Conservation (phyloP, 1,140 invertebrate species). For the Cherax destructor region DNA sequence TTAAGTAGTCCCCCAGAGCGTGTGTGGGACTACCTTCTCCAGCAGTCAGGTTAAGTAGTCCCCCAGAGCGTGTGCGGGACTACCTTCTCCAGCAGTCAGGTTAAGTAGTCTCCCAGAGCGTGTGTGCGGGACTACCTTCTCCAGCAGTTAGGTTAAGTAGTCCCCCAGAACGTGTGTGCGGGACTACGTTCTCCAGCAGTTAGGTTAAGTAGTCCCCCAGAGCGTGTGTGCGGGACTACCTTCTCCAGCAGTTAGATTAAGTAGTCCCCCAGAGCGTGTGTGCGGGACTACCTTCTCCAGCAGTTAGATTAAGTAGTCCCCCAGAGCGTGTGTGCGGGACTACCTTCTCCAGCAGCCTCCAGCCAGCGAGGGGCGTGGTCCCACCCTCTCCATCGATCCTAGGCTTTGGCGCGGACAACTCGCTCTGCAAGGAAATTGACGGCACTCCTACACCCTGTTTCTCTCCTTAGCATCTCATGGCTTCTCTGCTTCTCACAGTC, state of each 20-base stretch:
- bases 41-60: conserved; percentile 14
- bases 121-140: no score
- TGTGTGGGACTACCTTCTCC: conserved; percentile 35
- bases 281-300: no score
- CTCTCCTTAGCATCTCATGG: background rate
- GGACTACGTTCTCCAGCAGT: no score
- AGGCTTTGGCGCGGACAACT: conserved; percentile 44
- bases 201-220: no score
- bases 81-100: conserved; percentile 36
- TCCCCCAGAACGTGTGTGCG: no score
- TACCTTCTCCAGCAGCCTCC: background rate
- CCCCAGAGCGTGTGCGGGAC: conserved; percentile 20
- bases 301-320: background rate
- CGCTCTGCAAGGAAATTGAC: conserved; percentile 27
- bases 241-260: no score
- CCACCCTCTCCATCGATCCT: conserved; percentile 49
- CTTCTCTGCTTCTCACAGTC: background rate
- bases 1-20: background rate
- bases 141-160: no score
- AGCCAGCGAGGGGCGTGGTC: conserved; percentile 23
- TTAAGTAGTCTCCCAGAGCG: no score
- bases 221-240: no score
- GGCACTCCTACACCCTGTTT: background rate
- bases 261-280: no score
- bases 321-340: background rate